These are phyloP conservation scores for Fistularia commersonii DNA, from an alignment of 2,797 vertebrate genomes.

Conservation along the genomic window DNA sequence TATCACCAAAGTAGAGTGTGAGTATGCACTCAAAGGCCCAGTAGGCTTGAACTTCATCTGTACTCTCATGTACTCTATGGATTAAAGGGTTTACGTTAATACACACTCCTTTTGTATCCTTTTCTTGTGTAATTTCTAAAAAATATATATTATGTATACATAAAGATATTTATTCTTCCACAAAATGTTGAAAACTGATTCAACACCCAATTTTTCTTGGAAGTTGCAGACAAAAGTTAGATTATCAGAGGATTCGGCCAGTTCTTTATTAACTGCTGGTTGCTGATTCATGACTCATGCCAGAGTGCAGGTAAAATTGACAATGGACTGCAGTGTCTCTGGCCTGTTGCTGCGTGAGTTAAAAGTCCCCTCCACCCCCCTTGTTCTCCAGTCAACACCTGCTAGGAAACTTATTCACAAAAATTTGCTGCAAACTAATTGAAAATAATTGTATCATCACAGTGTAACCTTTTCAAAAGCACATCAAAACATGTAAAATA, in stretches of 20 bases:
- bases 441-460: slow-evolving; percentile 38
- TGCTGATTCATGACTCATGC: slow-evolving; percentile 8
- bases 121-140: slow-evolving; percentile 33
- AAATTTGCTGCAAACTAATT: slow-evolving; percentile 31
- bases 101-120: slow-evolving; percentile 52
- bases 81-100: slow-evolving; percentile 57
- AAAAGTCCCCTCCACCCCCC: slow-evolving; percentile 12
- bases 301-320: slow-evolving; percentile 34
- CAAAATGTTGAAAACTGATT: slow-evolving; percentile 13
- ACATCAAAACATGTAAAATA: slow-evolving; percentile 50
- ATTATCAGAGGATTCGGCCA: slow-evolving; percentile 1
- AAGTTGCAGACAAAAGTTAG: slow-evolving; percentile 4
- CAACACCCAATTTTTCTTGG: slow-evolving; percentile 8
- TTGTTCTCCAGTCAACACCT: slow-evolving; percentile 34
- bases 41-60: no score
- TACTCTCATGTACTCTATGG: no score
- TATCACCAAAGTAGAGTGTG: slow-evolving; percentile 60
- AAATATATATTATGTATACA: slow-evolving; percentile 20
- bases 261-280: slow-evolving; percentile 21
- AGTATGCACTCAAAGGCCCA: slow-evolving; percentile 25
- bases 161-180: slow-evolving; percentile 55
- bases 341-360: slow-evolving; percentile 30
- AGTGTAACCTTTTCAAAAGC: slow-evolving; percentile 60
- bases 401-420: slow-evolving; percentile 38
- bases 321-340: slow-evolving; percentile 21